Base-by-base conservation (phyloP, 1,140 invertebrate genomes). In the Chlorops oryzae region DNA sequence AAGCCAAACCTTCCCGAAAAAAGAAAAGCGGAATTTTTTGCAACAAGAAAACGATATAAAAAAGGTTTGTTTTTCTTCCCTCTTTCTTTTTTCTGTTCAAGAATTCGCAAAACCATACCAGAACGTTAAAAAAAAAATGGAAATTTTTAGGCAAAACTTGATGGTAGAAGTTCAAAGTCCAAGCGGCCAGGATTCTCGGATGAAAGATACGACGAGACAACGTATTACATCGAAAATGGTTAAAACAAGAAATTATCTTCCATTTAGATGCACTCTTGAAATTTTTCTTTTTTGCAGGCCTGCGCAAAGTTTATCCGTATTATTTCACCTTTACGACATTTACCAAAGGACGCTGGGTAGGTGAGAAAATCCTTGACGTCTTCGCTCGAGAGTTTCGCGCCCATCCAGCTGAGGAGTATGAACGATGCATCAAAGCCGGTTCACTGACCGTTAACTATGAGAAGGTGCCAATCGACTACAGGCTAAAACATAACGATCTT, bases 221-320 rank as follows among this genome's bases (percentile, higher is more conserved):
- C 90, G 20, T 97, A 96, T 77, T 96, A 93, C 75, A 89, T 93
- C 70, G 92, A 97, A 80, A 95, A 96, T 81, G 92, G 92, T 94
- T 75, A 82, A 81, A 76, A 41, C 20, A 10, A n/a, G n/a, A n/a
- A n/a, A n/a, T n/a, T n/a, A n/a, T n/a, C n/a, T n/a, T n/a, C n/a
- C n/a, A n/a, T n/a, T n/a, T n/a, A n/a, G n/a, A n/a, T n/a, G n/a
- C n/a, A n/a, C n/a, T n/a, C n/a, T n/a, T n/a, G n/a, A n/a, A n/a
- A n/a, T 7, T 15, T 39, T 34, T 34, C 21, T 27, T 20, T 3
- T 24, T 73, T 75, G 27, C 77, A 96, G 94, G 93, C 57, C 80
- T 99, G 46, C 81, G 96, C 49, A 98, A 99, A 80, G 95, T 99
- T 1, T 95, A 96, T 73, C 96, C 96, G 0, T 99, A 99, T 77